A percentile compares a stretch with the other conserved stretches of the same genome.
These are phyloP conservation scores for Phrynocephalus guinanensis DNA, from an alignment of 2,797 vertebrate genomes.

Conservation along the genomic window DNA sequence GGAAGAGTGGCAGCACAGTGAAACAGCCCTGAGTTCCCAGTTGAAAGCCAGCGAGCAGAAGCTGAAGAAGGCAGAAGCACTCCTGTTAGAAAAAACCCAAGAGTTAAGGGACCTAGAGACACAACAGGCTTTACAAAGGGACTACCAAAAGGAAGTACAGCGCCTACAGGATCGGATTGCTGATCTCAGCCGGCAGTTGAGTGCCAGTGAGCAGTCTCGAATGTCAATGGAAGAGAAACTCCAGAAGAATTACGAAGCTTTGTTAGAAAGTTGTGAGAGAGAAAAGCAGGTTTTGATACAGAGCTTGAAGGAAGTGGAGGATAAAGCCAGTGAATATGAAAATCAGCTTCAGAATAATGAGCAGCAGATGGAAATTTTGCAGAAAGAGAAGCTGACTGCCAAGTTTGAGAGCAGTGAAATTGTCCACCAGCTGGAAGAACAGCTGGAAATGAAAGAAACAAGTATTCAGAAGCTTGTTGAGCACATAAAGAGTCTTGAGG, in stretches of 20 bases:
- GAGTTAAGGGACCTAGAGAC: slow-evolving; percentile 89
- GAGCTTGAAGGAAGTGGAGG: slow-evolving; percentile 87
- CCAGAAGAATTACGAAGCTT: slow-evolving; percentile 84
- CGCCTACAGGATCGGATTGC: slow-evolving; percentile 88
- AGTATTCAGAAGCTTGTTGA: slow-evolving; percentile 85
- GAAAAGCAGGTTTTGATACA: slow-evolving; percentile 87
- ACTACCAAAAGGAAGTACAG: slow-evolving; percentile 90
- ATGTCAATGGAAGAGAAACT: slow-evolving; percentile 90
- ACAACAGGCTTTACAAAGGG: slow-evolving; percentile 91
- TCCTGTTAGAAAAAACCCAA: slow-evolving; percentile 90
- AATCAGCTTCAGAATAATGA: slow-evolving; percentile 85
- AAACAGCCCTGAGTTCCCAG: slow-evolving; percentile 85
- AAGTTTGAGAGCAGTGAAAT: slow-evolving; percentile 82
- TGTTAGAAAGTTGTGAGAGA: slow-evolving; percentile 89
- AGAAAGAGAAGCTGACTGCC: slow-evolving; percentile 84
- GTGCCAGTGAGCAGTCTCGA: slow-evolving; percentile 87
- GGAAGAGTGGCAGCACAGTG: slow-evolving; percentile 85
- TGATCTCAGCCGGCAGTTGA: slow-evolving; percentile 86
- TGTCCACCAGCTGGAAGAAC: slow-evolving; percentile 87
- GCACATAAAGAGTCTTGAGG: slow-evolving; percentile 85
- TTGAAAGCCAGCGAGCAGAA: slow-evolving; percentile 91
- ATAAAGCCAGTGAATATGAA: slow-evolving; percentile 83
- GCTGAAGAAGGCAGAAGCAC: slow-evolving; percentile 88
- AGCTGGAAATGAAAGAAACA: slow-evolving; percentile 83
- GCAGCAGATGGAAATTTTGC: slow-evolving; percentile 87